Evolutionary conservation across 2,113 vertebrate species (phyloP).

Genomic region (Gavialis gangeticus): DNA sequence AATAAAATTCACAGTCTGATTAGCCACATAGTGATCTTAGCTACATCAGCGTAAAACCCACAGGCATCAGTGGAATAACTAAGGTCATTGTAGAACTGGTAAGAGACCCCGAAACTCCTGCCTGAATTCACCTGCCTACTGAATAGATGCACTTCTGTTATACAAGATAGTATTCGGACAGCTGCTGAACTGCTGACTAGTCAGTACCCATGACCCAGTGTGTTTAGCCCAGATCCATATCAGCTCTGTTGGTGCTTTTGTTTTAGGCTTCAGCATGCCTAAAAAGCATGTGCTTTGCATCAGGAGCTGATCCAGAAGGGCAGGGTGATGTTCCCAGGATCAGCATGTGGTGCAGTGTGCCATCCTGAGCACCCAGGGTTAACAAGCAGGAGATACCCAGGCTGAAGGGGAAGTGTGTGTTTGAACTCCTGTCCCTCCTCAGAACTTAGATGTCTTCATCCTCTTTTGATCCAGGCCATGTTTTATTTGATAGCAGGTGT

Average conservation of each 20-base stretch:
- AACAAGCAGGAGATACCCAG: no score
- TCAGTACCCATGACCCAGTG: not conserved
- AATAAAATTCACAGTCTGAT: not conserved
- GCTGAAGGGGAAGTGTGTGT: no score
- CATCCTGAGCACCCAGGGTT: no score
- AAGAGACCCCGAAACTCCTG: not conserved
- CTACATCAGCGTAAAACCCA: not conserved
- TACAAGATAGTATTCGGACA: not conserved
- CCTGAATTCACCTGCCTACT: not conserved
- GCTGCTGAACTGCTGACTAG: not conserved
- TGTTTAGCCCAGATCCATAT: not conserved
- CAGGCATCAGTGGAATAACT: not conserved
- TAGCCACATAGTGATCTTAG: not conserved
- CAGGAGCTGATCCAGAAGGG: no score
- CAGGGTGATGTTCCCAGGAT: no score
- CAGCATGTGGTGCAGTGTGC: no score
- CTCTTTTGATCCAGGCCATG: no score
- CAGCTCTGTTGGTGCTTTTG: not conserved
- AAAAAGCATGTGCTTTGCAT: no score
- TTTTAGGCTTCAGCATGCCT: no score
- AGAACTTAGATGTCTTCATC: no score
- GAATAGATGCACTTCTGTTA: not conserved
- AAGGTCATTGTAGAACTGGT: not conserved
- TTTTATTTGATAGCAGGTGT: no score
- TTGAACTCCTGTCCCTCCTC: no score